Percentiles rank a stretch among this genome's conserved stretches.
These are phyloP conservation scores for Plodia interpunctella DNA, from an alignment of 1,140 invertebrate genomes.

Conservation along the genomic window DNA sequence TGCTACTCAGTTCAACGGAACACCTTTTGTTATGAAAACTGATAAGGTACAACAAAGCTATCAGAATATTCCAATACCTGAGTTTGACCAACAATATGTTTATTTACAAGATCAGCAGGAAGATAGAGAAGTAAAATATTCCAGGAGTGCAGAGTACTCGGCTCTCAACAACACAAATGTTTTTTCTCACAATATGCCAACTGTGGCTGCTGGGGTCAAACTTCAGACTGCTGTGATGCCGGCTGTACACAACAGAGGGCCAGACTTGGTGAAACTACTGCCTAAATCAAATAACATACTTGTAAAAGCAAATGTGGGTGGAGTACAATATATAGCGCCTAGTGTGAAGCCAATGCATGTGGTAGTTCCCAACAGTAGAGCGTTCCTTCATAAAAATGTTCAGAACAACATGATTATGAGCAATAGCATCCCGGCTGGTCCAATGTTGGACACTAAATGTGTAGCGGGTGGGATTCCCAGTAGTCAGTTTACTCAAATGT, in stretches of 20 bases:
- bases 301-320: conserved; percentile 55
- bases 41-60: conserved; percentile 56
- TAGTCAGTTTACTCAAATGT: conserved; percentile 49
- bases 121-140: conserved; percentile 67
- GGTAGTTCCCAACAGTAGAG: conserved; percentile 54
- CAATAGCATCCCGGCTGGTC: conserved; percentile 35
- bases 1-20: conserved; percentile 35
- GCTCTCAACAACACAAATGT: conserved; percentile 43
- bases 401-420: conserved; percentile 63
- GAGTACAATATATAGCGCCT: conserved; percentile 59
- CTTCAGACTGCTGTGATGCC: conserved; percentile 36
- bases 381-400: conserved; percentile 64
- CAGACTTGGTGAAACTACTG: conserved; percentile 51
- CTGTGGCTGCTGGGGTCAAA: conserved; percentile 35
- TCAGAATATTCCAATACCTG: conserved; percentile 31
- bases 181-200: conserved; percentile 51
- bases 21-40: conserved; percentile 45
- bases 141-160: conserved; percentile 60
- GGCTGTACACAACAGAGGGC: conserved; percentile 28
- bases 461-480: conserved; percentile 29
- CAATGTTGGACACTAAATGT: conserved; percentile 45
- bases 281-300: conserved; percentile 62
- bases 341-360: conserved; percentile 61
- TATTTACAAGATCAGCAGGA: conserved; percentile 54
- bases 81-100: conserved; percentile 53